Conservation (phyloP, 2,113 vertebrate genomes). For the Tympanuchus pallidicinctus region DNA sequence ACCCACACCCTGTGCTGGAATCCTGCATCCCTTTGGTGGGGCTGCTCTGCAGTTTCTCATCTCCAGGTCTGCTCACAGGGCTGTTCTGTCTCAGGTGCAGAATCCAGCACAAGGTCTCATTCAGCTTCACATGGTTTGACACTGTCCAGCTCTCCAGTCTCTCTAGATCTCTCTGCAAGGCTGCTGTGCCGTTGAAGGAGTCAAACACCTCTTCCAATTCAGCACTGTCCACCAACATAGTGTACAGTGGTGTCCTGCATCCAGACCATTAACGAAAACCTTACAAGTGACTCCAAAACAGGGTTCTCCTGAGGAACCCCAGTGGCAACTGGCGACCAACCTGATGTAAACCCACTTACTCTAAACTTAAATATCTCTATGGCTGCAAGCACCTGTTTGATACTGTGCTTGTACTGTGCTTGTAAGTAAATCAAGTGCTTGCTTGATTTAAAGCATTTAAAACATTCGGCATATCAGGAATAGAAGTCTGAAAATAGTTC, state of each 20-base stretch:
- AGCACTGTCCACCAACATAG: background rate
- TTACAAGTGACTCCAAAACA: background rate
- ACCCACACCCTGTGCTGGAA: background rate
- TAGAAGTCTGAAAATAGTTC: background rate
- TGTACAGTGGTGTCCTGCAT: background rate
- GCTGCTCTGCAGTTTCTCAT: background rate
- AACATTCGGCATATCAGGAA: background rate
- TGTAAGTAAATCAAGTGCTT: background rate
- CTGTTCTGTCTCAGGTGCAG: background rate
- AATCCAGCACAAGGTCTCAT: background rate
- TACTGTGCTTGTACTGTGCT: background rate
- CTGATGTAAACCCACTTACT: background rate
- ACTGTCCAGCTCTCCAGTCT: background rate
- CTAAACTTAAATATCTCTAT: background rate
- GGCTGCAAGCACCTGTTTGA: background rate
- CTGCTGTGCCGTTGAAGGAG: background rate
- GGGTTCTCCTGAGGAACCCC: background rate
- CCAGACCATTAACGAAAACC: background rate
- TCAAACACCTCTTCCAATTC: background rate
- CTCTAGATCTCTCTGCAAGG: background rate
- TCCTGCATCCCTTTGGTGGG: background rate
- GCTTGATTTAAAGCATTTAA: background rate
- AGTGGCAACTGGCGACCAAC: background rate
- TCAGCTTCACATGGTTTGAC: background rate
- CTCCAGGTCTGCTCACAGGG: background rate